Percentiles rank a stretch among this genome's conserved stretches.
phyloP scores from a whole-genome alignment of 2,888 invertebrate species.

The Cataglyphis albicans region DNA sequence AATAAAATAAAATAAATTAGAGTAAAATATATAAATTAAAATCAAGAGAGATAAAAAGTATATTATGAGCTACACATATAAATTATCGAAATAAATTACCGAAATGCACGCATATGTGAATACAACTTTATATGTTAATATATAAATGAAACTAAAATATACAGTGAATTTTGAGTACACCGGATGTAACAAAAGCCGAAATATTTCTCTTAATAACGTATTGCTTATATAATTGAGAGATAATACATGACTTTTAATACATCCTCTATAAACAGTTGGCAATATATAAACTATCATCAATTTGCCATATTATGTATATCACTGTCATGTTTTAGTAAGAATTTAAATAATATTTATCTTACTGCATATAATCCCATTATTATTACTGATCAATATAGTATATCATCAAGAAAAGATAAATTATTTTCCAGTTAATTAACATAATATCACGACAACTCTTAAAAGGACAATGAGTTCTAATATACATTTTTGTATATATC shows the following conservation, averaged over 20 bases:
- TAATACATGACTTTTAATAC: slow-evolving; percentile 4
- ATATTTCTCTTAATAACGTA: neutral
- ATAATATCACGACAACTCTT: slow-evolving; percentile 49
- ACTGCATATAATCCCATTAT: slow-evolving; percentile 19
- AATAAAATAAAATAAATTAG: slow-evolving; percentile 70
- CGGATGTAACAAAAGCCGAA: neutral
- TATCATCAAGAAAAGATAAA: slow-evolving; percentile 48
- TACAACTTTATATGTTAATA: slow-evolving; percentile 61
- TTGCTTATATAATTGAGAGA: neutral
- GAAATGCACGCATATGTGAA: slow-evolving; percentile 67
- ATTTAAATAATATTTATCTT: slow-evolving; percentile 60
- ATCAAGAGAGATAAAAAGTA: slow-evolving; percentile 61
- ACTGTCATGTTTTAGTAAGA: slow-evolving; percentile 61
- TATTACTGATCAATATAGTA: slow-evolving; percentile 54
- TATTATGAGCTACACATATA: slow-evolving; percentile 68
- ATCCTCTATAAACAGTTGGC: slow-evolving; percentile 19
- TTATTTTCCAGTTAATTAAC: slow-evolving; percentile 59
- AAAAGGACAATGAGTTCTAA: slow-evolving; percentile 63
- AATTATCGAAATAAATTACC: slow-evolving; percentile 54
- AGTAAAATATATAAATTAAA: slow-evolving; percentile 62
- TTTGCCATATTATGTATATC: slow-evolving; percentile 62
- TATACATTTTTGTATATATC: slow-evolving; percentile 80
- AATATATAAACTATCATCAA: slow-evolving; percentile 16
- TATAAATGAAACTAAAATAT: slow-evolving; percentile 9
- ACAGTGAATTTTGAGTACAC: slow-evolving; percentile 8